phyloP scores from a whole-genome alignment of 2,888 invertebrate genomes.

The Amiota communis region DNA sequence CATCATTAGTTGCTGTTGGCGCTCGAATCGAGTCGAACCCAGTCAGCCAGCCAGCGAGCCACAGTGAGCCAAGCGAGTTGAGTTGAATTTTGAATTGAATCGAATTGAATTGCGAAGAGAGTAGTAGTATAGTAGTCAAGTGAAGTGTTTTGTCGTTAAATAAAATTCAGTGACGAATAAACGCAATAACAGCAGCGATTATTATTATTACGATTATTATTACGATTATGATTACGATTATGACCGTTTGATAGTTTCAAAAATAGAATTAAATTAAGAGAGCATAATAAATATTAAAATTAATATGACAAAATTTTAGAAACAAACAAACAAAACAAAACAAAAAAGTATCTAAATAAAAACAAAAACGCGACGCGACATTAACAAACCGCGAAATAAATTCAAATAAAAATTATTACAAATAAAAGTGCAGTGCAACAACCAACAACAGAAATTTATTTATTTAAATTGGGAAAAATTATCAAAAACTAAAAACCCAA shows the following conservation, averaged over 20 bases:
- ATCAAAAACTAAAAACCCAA: slow-evolving; percentile 23
- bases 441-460: slow-evolving; percentile 13
- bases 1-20: slow-evolving; percentile 20
- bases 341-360: slow-evolving; percentile 45
- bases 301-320: slow-evolving; percentile 25
- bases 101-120: not conserved
- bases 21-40: slow-evolving; percentile 9
- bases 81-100: not conserved
- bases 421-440: slow-evolving; percentile 12
- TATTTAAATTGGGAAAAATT: slow-evolving; percentile 1
- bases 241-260: slow-evolving; percentile 33
- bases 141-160: slow-evolving; percentile 12
- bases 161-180: slow-evolving; percentile 21
- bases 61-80: too few relatives aligned
- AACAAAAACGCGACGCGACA: slow-evolving; percentile 43
- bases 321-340: slow-evolving; percentile 32
- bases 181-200: slow-evolving; percentile 41
- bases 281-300: slow-evolving; percentile 29
- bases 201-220: slow-evolving; percentile 54
- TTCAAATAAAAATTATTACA: not conserved
- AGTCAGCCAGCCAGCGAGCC: not conserved
- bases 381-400: slow-evolving; percentile 30
- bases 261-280: slow-evolving; percentile 30
- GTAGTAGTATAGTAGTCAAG: too few relatives aligned
- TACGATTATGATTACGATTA: slow-evolving; percentile 46